These are phyloP conservation scores for Ptychodera flava DNA, from an alignment of 35 echinoderm and acorn worm species.

Conservation along the genomic window DNA sequence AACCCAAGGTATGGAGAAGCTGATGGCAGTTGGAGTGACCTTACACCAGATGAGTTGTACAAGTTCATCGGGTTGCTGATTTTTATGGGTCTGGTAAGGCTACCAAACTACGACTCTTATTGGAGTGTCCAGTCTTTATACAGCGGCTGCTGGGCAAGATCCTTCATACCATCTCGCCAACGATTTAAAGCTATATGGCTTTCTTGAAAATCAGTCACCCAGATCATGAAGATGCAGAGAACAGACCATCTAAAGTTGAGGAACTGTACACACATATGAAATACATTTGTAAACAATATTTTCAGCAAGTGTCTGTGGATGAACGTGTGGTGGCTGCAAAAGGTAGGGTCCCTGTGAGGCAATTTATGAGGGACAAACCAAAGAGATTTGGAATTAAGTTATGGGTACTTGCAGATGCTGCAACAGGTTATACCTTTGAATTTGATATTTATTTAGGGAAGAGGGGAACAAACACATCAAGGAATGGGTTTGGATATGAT, in stretches of 20 bases:
- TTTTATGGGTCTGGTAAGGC: neutral
- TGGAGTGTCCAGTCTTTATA: neutral
- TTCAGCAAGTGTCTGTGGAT: slow-evolving; percentile 22
- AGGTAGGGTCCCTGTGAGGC: slow-evolving; percentile 6
- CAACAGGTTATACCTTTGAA: slow-evolving; percentile 26
- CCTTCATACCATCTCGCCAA: neutral
- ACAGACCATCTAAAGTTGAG: neutral
- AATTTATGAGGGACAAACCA: slow-evolving; percentile 36
- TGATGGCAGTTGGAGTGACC: neutral
- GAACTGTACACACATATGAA: neutral
- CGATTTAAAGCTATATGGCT: neutral
- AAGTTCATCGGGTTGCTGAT: neutral
- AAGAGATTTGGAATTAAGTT: slow-evolving; percentile 29
- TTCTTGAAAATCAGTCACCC: neutral
- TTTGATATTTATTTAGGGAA: slow-evolving; percentile 29
- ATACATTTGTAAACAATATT: neutral
- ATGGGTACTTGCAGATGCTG: slow-evolving; percentile 25
- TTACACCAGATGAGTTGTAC: neutral
- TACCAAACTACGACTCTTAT: neutral
- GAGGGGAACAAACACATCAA: neutral
- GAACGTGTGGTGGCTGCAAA: slow-evolving; percentile 32
- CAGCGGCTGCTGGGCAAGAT: neutral
- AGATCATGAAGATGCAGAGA: neutral
- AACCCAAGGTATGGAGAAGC: neutral
- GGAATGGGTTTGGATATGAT: neutral